phyloP scores from a whole-genome alignment of 2,888 invertebrate species.

The Frankliniella fusca region DNA sequence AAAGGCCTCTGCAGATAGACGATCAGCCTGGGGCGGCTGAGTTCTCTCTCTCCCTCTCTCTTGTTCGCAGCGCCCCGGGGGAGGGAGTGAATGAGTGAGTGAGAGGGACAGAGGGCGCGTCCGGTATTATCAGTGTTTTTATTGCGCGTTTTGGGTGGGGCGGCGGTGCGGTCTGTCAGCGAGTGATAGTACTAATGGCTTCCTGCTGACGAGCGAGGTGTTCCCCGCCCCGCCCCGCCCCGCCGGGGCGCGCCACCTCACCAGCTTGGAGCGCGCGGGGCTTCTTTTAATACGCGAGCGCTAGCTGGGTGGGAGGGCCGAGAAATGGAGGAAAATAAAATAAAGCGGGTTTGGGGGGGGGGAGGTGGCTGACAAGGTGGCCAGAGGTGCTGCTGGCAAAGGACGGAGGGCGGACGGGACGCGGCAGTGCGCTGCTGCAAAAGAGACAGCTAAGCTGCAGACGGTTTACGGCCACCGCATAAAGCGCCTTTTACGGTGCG shows the following conservation, averaged over 20 bases:
- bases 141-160: slow-evolving; percentile 17
- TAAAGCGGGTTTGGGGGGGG: not conserved
- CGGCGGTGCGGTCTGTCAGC: not conserved
- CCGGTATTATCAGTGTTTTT: slow-evolving; percentile 16
- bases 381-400: too few species aligned
- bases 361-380: not conserved
- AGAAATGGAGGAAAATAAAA: not conserved
- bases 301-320: too few species aligned
- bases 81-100: not conserved
- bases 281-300: not conserved
- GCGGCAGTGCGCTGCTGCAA: not conserved
- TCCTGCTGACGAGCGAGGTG: too few species aligned
- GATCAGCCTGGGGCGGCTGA: too few species aligned
- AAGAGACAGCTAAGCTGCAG: not conserved
- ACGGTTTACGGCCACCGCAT: not conserved
- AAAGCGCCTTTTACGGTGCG: too few species aligned
- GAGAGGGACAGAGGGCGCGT: not conserved
- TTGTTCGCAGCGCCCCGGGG: too few species aligned
- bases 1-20: not conserved
- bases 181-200: too few species aligned
- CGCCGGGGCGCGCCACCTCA: too few species aligned
- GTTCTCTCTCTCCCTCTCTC: too few species aligned
- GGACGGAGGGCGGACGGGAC: not conserved
- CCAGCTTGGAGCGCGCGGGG: too few species aligned
- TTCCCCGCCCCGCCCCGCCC: too few species aligned